Evolutionary conservation across 2,888 invertebrate genomes (phyloP), one percentile per base, ranked within the genome.

Genomic region (Netelia fuscicornis): DNA sequence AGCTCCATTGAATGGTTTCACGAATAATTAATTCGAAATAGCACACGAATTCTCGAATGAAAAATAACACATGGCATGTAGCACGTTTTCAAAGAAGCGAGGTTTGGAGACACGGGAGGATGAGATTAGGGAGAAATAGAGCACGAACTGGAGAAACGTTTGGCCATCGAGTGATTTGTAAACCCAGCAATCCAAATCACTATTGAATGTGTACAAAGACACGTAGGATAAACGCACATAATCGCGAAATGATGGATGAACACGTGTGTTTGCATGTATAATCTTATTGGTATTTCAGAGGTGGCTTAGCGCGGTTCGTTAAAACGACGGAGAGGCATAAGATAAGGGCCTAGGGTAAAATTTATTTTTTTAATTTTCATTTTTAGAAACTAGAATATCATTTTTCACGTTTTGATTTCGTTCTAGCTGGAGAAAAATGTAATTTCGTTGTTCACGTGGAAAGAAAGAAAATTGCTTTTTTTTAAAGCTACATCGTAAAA

Each of bases 111-210:
- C 8, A 13, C 54, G 8, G 9, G 60, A 60, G 60, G 20, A 1
- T 11, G 60, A 23, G 60, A 60, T n/a, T 8, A 20, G 25, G 11
- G 60, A 8, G 25, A 25, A 20, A 20, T n/a, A 60, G 58, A 42
- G 23, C 13, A 60, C 23, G 2, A 44, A 37, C 37, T 20, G 20
- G 20, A n/a, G 68, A 48, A 71, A n/a, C 54, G 60, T 44, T 52
- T 37, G 62, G 78, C 85, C 85, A 54, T 81, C 58, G 81, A 85
- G 78, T 85, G 81, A 78, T 85, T 85, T 85, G 81, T 76, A 79
- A 81, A 78, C 78, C 79, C 67, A 65, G 64, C 54, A 70, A 65
- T 58, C 70, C 64, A 64, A 75, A 81, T 78, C 62, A 81, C 81
- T 81, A 70, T 62, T 81, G 81, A 81, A 81, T 78, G 78, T 81